Evolutionary conservation across 2,888 invertebrate genomes (phyloP), one percentile per base, ranked within the genome.

Genomic region (Venusia cambrica): DNA sequence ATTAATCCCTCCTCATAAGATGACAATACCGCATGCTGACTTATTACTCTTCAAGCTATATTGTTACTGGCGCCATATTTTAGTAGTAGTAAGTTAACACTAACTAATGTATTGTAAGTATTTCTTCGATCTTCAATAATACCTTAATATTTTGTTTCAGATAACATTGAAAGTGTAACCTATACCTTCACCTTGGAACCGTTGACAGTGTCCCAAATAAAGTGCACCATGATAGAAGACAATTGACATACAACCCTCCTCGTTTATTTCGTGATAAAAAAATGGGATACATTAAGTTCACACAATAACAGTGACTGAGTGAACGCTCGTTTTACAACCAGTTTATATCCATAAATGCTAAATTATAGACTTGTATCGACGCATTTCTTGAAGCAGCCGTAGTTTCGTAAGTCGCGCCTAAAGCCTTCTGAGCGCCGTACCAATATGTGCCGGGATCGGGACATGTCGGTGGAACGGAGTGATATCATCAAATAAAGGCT

Each of bases 341-440:
- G 66, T 70, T 55, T 64, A 89, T 50, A 60, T 46, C 63, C 60
- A 63, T 87, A 83, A 84, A 96, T 96, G 96, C 94, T 96, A 91
- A 95, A 94, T 89, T 92, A 96, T 92, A 93, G 95, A 89, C 91
- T 96, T 73, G 95, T 96, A 57, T 95, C 96, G 78, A 96, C 95
- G 76, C 96, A 96, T 87, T 96, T 96, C 84, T 89, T 96, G 84
- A 96, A 96, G 89, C 96, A 96, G 87, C 96, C 96, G 91, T 96
- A 95, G 92, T 90, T 90, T 77, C 41, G 46, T 45, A 18, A 48
- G 27, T 24, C 29, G 27, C 26, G 16, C 41, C n/a, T 38, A 30
- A 40, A 47, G 34, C 28, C 38, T 54, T 54, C 74, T 66, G 62
- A 72, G 77, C 72, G 85, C 64, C 72, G 64, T 63, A 71, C 62